phyloP scores from a whole-genome alignment of 2,113 vertebrate genomes.

The Hemiprocne comata region DNA sequence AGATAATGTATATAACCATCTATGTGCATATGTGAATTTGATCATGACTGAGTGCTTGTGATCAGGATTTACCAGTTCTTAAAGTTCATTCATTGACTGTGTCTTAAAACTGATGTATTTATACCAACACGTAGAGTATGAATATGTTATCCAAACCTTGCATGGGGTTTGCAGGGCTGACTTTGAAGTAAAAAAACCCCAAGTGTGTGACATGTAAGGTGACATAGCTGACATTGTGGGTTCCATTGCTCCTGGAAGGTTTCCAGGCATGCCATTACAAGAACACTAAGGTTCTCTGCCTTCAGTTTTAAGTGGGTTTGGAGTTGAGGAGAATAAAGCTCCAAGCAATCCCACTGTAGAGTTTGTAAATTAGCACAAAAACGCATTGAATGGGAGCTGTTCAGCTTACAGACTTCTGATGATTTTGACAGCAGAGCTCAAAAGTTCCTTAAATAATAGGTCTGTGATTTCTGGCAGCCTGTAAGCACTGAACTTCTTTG shows the following conservation, averaged over 20 bases:
- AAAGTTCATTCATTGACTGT: background rate
- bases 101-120: background rate
- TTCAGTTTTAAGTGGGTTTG: background rate
- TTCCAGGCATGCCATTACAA: background rate
- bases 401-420: conserved; percentile 14
- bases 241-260: background rate
- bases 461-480: conserved; percentile 22
- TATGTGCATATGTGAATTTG: background rate
- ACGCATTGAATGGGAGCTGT: conserved; percentile 8
- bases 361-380: conserved; percentile 15
- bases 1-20: background rate
- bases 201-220: background rate
- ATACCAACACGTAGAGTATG: background rate
- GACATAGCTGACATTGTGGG: background rate
- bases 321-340: background rate
- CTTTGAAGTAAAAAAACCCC: background rate
- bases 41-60: background rate
- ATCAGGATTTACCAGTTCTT: background rate
- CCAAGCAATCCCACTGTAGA: background rate
- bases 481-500: conserved; percentile 11
- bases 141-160: background rate
- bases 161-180: background rate
- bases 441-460: conserved; percentile 47
- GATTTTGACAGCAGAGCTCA: background rate
- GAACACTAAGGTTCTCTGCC: background rate